Evolutionary conservation across 2,797 vertebrate genomes (phyloP).

Genomic region (Thamnophis elegans): DNA sequence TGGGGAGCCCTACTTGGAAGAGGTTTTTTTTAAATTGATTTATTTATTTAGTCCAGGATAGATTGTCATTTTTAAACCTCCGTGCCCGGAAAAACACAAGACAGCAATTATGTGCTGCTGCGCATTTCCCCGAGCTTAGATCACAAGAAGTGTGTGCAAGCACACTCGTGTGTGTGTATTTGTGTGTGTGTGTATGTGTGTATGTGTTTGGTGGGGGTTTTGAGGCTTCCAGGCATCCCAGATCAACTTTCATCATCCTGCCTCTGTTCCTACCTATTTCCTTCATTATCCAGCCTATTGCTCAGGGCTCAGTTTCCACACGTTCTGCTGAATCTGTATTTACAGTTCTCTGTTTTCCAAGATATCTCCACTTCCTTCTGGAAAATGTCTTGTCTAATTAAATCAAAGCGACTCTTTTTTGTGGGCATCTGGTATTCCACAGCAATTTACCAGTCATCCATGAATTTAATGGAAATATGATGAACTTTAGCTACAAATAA

Average conservation of each 20-base stretch:
- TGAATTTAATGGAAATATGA: neutral
- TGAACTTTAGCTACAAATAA: neutral
- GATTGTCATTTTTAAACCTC: neutral
- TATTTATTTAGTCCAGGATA: neutral
- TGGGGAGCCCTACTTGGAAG: neutral
- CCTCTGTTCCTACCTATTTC: neutral
- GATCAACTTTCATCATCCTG: neutral
- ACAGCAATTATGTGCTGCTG: neutral
- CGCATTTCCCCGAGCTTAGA: neutral
- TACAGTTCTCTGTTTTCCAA: neutral
- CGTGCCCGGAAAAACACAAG: neutral
- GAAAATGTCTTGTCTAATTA: neutral
- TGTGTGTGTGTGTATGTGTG: too few species aligned
- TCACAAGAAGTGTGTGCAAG: neutral
- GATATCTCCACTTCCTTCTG: neutral
- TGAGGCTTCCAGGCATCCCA: neutral
- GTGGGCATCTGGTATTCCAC: neutral
- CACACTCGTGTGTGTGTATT: neutral
- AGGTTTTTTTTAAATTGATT: neutral
- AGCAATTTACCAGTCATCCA: neutral
- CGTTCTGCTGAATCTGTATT: neutral
- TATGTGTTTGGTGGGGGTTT: neutral
- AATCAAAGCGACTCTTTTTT: neutral
- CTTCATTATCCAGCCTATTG: neutral
- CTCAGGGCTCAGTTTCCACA: neutral